Evolutionary conservation across 2,113 vertebrate genomes (phyloP).

Genomic region (Pteropus alecto): DNA sequence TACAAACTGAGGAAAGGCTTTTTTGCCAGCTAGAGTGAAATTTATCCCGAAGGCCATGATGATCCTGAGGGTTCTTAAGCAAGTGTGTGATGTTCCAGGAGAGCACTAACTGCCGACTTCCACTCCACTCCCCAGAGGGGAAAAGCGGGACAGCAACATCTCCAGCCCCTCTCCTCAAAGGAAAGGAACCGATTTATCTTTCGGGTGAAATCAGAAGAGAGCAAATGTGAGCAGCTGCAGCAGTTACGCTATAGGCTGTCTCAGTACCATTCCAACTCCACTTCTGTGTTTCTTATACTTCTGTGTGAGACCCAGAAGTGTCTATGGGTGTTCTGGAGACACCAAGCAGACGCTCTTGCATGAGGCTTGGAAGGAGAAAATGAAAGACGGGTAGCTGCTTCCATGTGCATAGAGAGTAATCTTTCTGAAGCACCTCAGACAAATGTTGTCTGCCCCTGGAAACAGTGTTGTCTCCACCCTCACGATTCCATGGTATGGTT

Average conservation of each 20-base stretch:
- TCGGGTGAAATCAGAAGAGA: background rate
- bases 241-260: background rate
- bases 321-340: background rate
- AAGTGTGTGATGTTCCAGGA: background rate
- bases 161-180: background rate
- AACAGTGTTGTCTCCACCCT: background rate
- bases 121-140: background rate
- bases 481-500: background rate
- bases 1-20: background rate
- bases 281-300: background rate
- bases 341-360: background rate
- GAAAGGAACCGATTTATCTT: background rate
- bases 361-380: background rate
- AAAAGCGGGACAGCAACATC: background rate
- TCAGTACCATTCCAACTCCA: background rate
- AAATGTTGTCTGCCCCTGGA: background rate
- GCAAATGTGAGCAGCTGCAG: background rate
- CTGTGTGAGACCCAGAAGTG: background rate
- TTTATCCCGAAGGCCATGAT: background rate
- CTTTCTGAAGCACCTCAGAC: background rate
- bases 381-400: background rate
- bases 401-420: background rate
- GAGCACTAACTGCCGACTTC: background rate
- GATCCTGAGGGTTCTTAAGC: background rate
- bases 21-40: background rate